phyloP scores from a whole-genome alignment of 2,113 vertebrate genomes.

The Pterocles burchelli region DNA sequence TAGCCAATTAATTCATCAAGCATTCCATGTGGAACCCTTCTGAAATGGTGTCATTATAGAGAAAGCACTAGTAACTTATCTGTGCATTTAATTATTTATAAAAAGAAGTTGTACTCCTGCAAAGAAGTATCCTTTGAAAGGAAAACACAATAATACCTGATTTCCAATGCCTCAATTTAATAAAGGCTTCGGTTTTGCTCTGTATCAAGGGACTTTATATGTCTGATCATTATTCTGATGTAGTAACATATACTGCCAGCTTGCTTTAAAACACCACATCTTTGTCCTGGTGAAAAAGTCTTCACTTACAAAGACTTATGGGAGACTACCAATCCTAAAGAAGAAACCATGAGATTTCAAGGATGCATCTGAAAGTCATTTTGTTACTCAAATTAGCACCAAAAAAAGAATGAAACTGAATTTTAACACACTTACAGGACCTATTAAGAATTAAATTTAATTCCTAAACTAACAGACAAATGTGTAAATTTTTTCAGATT shows the following conservation, averaged over 20 bases:
- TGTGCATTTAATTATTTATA: background rate
- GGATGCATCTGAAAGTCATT: background rate
- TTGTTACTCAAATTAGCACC: background rate
- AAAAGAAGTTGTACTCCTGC: background rate
- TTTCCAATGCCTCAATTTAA: background rate
- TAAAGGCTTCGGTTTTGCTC: background rate
- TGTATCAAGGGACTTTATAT: background rate
- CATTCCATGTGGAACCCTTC: background rate
- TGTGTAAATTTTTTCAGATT: background rate
- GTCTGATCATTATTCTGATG: background rate
- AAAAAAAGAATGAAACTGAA: background rate
- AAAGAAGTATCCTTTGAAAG: background rate
- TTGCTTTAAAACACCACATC: background rate
- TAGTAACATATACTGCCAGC: background rate
- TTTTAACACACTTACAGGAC: background rate
- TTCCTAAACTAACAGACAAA: background rate
- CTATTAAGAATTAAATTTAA: background rate
- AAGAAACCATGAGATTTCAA: background rate
- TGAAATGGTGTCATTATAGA: background rate
- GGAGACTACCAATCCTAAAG: background rate
- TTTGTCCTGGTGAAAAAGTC: background rate
- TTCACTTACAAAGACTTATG: background rate
- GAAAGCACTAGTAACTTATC: background rate
- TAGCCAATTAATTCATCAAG: background rate
- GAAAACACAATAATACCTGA: background rate